Evolutionary conservation across 2,797 vertebrate species (phyloP).

Genomic region (Peromyscus aztecus): DNA sequence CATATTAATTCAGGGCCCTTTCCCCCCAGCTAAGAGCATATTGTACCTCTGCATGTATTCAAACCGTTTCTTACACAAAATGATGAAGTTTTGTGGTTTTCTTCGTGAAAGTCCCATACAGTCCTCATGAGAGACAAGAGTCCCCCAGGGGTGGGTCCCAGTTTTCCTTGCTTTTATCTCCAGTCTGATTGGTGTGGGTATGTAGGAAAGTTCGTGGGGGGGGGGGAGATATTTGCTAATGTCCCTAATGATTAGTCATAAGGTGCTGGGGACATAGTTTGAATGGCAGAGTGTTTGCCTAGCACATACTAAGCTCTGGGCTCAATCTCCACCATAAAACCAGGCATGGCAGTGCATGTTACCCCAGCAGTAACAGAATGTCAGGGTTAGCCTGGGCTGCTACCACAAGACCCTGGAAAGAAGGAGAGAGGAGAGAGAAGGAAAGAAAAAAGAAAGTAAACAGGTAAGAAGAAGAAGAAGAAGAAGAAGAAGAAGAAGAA

Average conservation of each 20-base stretch:
- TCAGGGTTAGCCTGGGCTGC: background rate
- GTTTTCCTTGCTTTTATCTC: conserved; percentile 27
- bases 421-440: background rate
- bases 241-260: background rate
- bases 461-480: background rate
- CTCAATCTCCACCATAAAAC: background rate
- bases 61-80: conserved; percentile 35
- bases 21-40: background rate
- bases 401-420: background rate
- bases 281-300: background rate
- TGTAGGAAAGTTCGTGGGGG: background rate
- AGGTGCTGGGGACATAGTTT: background rate
- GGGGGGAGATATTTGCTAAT: background rate
- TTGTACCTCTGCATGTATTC: conserved; percentile 15
- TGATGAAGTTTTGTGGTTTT: conserved; percentile 39
- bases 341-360: background rate
- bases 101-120: background rate
- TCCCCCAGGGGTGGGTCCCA: background rate
- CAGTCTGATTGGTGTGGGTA: background rate
- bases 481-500: no score
- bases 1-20: conserved; percentile 40
- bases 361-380: background rate
- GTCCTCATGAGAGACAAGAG: background rate
- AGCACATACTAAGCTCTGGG: background rate
- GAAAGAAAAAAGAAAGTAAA: background rate